Evolutionary conservation across 2,113 vertebrate species (phyloP).

Genomic region (Orthonyx spaldingii): DNA sequence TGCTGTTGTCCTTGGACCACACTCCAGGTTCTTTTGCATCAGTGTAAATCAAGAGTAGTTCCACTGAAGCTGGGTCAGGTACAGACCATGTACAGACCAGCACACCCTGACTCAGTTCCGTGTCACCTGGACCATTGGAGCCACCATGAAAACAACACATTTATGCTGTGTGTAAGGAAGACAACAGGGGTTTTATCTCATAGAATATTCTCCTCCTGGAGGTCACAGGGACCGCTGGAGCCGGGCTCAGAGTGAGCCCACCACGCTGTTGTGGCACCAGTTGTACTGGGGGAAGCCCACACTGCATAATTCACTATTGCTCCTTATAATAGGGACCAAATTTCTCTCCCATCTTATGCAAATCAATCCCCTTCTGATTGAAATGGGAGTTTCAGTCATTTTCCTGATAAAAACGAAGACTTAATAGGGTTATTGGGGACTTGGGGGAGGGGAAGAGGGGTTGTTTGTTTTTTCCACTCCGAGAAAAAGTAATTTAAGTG

Average conservation of each 20-base stretch:
- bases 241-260: not conserved
- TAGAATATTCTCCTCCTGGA: not conserved
- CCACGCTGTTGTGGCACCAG: not conserved
- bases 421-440: not conserved
- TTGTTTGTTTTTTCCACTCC: conserved; percentile 38
- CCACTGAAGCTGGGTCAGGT: not conserved
- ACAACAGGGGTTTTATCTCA: not conserved
- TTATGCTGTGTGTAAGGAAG: not conserved
- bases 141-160: not conserved
- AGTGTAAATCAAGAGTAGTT: not conserved
- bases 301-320: not conserved
- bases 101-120: fast-evolving
- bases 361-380: not conserved
- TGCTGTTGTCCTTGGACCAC: not conserved
- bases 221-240: not conserved
- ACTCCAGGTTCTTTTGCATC: not conserved
- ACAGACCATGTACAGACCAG: not conserved
- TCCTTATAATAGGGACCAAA: not conserved
- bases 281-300: not conserved
- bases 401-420: conserved; percentile 2
- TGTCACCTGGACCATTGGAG: not conserved
- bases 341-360: not conserved
- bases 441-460: not conserved
- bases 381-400: not conserved
- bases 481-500: conserved; percentile 65